phyloP scores from a whole-genome alignment of 2,888 invertebrate genomes.

The Pachymerium ferrugineum region DNA sequence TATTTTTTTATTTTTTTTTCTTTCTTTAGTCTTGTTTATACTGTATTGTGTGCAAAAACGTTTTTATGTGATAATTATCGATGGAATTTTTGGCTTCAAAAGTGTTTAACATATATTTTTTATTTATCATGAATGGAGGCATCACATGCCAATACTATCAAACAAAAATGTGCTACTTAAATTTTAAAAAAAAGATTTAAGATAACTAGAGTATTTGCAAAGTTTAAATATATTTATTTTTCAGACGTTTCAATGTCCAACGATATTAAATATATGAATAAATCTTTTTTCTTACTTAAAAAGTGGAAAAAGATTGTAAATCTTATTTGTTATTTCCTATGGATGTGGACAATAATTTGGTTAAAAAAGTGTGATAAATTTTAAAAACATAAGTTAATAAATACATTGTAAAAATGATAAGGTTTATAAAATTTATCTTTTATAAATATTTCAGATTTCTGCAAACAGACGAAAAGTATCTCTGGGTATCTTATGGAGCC shows the following conservation, averaged over 20 bases:
- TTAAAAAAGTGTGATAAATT: no score
- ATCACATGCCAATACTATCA: not conserved
- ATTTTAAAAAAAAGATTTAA: not conserved
- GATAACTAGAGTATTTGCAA: not conserved
- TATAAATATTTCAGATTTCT: no score
- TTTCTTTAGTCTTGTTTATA: not conserved
- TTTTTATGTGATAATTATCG: not conserved
- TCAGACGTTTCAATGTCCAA: not conserved
- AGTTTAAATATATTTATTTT: conserved; percentile 1
- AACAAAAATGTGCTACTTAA: conserved; percentile 2
- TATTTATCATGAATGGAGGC: not conserved
- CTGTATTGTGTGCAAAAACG: not conserved
- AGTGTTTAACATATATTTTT: no score
- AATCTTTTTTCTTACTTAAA: not conserved
- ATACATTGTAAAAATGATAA: no score
- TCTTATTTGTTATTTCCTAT: no score
- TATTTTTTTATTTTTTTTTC: not conserved
- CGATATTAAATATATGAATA: not conserved
- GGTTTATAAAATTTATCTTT: no score
- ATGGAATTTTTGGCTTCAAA: not conserved
- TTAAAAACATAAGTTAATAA: no score
- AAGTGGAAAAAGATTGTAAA: no score
- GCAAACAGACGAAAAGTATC: no score
- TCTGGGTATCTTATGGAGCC: no score
- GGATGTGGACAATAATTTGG: no score